These are phyloP conservation scores for Drosophila micromelanica DNA, from an alignment of 1,140 invertebrate species.

Conservation along the genomic window DNA sequence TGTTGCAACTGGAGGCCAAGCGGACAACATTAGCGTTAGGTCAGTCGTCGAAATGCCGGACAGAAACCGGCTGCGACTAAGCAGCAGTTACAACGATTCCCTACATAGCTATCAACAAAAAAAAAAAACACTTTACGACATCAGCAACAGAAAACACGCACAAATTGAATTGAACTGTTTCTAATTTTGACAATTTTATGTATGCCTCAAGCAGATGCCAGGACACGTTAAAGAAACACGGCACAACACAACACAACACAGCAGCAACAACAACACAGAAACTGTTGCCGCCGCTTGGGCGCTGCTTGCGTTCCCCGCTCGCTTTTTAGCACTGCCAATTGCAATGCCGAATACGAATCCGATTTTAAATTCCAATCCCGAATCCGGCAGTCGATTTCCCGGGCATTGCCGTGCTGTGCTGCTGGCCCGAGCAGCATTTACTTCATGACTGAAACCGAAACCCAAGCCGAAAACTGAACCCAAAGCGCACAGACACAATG, in stretches of 20 bases:
- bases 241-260: conserved; percentile 21
- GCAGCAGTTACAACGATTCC: conserved; percentile 2
- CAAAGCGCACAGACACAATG: conserved; percentile 65
- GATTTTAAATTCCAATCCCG: conserved; percentile 17
- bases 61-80: conserved; percentile 28
- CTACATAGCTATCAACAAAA: conserved; percentile 18
- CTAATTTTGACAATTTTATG: conserved; percentile 81
- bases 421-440: conserved; percentile 75
- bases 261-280: conserved; percentile 25
- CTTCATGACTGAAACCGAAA: conserved; percentile 68
- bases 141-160: conserved; percentile 22
- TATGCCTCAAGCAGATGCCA: conserved; percentile 58
- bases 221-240: conserved; percentile 16
- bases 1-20: conserved; percentile 27
- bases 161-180: conserved; percentile 77
- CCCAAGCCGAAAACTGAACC: conserved; percentile 48
- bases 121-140: conserved; percentile 52
- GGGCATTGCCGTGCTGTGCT: conserved; percentile 43
- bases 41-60: conserved; percentile 12
- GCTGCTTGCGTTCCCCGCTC: conserved; percentile 28
- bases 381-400: conserved; percentile 2
- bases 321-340: conserved; percentile 4
- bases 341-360: neutral
- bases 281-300: conserved; percentile 67
- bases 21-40: conserved; percentile 49